Percentiles rank a stretch among this genome's conserved stretches.
phyloP scores from a whole-genome alignment of 2,113 vertebrate genomes.

The Brachyhypopomus occidentalis region DNA sequence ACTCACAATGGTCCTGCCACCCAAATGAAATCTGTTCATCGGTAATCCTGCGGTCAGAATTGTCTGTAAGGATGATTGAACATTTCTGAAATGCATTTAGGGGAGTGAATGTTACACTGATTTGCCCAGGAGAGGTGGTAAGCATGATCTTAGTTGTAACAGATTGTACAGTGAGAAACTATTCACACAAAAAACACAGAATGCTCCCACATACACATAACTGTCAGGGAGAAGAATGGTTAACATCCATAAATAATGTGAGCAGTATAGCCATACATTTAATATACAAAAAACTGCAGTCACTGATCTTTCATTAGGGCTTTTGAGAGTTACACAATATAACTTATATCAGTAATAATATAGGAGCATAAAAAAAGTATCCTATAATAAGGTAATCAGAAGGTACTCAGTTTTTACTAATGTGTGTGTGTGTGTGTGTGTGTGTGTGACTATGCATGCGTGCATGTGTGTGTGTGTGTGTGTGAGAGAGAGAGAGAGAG shows the following conservation, averaged over 20 bases:
- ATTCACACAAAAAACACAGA: background rate
- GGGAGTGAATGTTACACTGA: too few relatives aligned
- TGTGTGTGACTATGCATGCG: background rate
- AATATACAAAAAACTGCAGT: background rate
- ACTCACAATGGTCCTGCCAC: too few relatives aligned
- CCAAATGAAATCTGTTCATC: too few relatives aligned
- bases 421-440: slow-evolving; percentile 18
- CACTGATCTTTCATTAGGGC: too few relatives aligned
- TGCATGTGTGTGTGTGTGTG: slow-evolving; percentile 3
- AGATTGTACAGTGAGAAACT: background rate
- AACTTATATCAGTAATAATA: slow-evolving; percentile 9
- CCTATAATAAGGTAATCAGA: slow-evolving; percentile 20
- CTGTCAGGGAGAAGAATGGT: background rate
- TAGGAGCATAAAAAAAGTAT: background rate
- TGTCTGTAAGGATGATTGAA: too few relatives aligned
- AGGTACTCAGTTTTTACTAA: slow-evolving; percentile 18
- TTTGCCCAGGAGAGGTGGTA: too few relatives aligned
- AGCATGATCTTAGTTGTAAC: background rate
- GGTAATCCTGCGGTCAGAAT: too few relatives aligned
- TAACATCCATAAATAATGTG: too few relatives aligned
- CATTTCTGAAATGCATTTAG: too few relatives aligned
- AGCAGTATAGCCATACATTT: background rate
- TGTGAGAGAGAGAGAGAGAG: slow-evolving; percentile 6
- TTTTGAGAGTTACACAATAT: too few relatives aligned
- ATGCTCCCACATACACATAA: background rate